Conservation (phyloP, 2,113 vertebrate species). For the Toxostoma redivivum region DNA sequence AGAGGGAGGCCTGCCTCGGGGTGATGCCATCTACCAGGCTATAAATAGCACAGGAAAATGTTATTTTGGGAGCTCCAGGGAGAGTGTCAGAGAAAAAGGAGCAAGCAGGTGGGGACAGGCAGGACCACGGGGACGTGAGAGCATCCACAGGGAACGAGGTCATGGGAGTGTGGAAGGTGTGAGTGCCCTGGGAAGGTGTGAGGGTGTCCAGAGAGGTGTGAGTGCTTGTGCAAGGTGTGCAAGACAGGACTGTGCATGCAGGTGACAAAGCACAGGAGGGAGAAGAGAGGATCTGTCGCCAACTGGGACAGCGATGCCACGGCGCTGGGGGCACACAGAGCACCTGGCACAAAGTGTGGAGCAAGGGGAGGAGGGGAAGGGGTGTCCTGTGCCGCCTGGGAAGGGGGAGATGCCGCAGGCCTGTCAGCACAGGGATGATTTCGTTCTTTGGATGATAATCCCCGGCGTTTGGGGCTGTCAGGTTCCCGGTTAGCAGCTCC, state of each 20-base stretch:
- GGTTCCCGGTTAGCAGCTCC: slow-evolving; percentile 15
- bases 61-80: neutral
- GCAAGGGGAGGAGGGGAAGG: neutral
- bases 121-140: accelerated
- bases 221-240: neutral
- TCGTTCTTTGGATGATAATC: neutral
- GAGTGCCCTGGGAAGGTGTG: neutral
- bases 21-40: neutral
- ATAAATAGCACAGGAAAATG: neutral
- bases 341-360: too few relatives aligned
- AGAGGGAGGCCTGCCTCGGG: neutral
- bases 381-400: neutral
- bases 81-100: neutral
- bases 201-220: neutral
- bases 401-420: accelerated
- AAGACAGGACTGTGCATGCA: neutral
- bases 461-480: slow-evolving; percentile 9
- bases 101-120: neutral
- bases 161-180: neutral
- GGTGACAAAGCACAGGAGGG: neutral
- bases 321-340: accelerated
- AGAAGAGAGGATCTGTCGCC: neutral
- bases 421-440: neutral
- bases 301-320: accelerated
- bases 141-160: accelerated